Conservation (phyloP, 1,140 invertebrate species). For the Dinoponera quadriceps region DNA sequence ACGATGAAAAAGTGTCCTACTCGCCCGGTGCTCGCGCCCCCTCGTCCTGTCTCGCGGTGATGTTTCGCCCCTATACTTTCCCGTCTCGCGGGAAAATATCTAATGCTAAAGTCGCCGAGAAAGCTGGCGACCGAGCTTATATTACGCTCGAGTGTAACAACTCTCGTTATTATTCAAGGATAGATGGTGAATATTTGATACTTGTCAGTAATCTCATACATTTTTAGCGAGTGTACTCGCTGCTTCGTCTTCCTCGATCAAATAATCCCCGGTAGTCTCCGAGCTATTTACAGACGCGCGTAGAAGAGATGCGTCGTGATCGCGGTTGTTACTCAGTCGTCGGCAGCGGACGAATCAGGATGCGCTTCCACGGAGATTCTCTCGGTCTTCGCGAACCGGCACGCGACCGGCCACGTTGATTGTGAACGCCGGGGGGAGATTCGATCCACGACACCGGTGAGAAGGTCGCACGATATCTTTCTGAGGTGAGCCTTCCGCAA, state of each 20-base stretch:
- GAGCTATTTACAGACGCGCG: slow-evolving; percentile 23
- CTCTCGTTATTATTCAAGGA: no score
- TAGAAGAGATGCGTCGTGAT: background rate
- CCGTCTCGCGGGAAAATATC: no score
- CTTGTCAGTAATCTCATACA: no score
- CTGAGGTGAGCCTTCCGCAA: slow-evolving; percentile 50
- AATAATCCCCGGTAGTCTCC: background rate
- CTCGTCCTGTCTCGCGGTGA: no score
- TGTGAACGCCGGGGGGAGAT: slow-evolving; percentile 63
- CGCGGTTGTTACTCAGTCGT: background rate
- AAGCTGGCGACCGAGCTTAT: no score
- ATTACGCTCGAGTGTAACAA: no score
- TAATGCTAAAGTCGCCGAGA: no score
- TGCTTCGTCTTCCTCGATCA: background rate
- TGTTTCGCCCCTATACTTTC: no score
- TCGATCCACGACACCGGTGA: slow-evolving; percentile 47
- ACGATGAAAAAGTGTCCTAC: no score
- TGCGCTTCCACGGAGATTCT: background rate
- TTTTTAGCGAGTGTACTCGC: no score
- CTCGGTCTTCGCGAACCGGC: slow-evolving; percentile 64
- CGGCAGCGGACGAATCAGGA: background rate
- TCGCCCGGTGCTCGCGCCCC: no score
- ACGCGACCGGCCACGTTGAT: slow-evolving; percentile 70
- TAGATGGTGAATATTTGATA: no score
- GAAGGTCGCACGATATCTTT: slow-evolving; percentile 25